Evolutionary conservation across 2,888 invertebrate species (phyloP).

Genomic region (Allolobophora icterica): DNA sequence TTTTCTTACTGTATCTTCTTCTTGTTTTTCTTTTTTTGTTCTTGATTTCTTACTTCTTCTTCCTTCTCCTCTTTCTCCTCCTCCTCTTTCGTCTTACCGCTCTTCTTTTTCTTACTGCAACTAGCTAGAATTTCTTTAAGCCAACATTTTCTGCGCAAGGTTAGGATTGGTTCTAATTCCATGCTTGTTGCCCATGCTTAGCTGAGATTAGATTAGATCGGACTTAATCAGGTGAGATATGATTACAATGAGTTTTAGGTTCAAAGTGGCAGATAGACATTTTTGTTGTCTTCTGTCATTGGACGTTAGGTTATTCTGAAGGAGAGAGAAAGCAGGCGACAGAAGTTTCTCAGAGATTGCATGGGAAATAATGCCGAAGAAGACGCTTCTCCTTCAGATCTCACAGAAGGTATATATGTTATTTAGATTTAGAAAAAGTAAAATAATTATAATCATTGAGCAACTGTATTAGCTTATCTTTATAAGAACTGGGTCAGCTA

Average conservation of each 20-base stretch:
- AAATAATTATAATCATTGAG: no score
- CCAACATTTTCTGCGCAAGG: neutral
- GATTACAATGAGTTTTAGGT: neutral
- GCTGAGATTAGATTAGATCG: neutral
- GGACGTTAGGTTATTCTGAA: conserved; percentile 56
- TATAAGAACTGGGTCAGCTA: no score
- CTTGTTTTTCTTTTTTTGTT: no score
- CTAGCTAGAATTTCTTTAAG: neutral
- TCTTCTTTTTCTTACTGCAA: neutral
- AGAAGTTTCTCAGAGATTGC: conserved; percentile 8
- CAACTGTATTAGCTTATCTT: no score
- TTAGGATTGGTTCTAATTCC: neutral
- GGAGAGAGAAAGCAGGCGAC: conserved; percentile 63
- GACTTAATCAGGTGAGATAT: neutral
- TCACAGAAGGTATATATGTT: neutral
- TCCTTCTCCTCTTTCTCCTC: no score
- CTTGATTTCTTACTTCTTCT: no score
- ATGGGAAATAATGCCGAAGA: conserved; percentile 49
- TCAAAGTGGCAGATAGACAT: neutral
- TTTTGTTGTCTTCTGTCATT: neutral
- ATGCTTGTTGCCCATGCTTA: neutral
- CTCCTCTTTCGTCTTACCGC: no score
- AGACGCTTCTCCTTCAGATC: conserved; percentile 46
- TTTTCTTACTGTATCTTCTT: no score
- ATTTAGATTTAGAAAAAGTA: neutral